Conservation (phyloP, 2,888 invertebrate genomes). For the Drosophila atroscutellata region DNA sequence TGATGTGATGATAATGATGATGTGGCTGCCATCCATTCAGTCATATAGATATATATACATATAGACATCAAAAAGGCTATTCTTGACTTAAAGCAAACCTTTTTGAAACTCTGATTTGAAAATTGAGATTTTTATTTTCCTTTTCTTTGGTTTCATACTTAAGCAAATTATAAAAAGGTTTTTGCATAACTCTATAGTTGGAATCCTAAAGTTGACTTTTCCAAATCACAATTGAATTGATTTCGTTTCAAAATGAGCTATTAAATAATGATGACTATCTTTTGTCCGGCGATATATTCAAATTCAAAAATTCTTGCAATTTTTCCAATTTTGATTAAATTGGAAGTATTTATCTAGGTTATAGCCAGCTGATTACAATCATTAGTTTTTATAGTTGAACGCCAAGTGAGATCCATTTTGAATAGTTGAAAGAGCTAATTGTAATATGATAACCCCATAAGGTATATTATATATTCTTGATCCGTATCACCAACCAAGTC, state of each 20-base stretch:
- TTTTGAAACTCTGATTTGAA: background rate
- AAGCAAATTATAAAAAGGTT: background rate
- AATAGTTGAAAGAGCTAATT: background rate
- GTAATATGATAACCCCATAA: background rate
- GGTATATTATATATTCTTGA: background rate
- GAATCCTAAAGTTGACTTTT: background rate
- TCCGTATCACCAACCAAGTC: background rate
- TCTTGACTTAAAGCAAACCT: background rate
- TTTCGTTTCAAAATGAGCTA: background rate
- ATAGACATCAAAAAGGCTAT: background rate
- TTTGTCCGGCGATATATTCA: background rate
- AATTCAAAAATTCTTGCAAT: background rate
- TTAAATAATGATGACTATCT: background rate
- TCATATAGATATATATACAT: background rate
- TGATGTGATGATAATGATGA: conserved; percentile 32
- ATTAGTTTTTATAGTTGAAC: too few relatives aligned
- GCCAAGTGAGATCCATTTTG: background rate
- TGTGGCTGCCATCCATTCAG: conserved; percentile 49
- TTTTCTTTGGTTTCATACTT: background rate
- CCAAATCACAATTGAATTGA: background rate
- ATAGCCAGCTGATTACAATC: background rate
- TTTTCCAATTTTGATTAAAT: background rate
- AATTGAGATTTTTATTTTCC: background rate
- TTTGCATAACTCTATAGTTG: accelerated
- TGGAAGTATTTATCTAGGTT: background rate